phyloP scores from a whole-genome alignment of 2,797 vertebrate genomes.

The Sciaenops ocellatus region DNA sequence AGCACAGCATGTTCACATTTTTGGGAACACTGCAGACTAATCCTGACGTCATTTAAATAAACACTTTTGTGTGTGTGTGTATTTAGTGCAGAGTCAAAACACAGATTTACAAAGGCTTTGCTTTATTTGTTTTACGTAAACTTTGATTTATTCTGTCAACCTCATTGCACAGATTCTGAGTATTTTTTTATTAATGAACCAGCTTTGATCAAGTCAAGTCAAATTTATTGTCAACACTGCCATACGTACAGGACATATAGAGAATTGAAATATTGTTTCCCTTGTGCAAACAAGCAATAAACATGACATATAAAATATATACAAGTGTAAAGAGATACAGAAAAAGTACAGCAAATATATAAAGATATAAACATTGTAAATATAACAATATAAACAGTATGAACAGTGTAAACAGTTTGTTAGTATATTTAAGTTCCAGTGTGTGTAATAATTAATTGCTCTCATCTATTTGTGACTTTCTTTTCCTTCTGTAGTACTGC shows the following conservation, averaged over 20 bases:
- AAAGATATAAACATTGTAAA: too few relatives aligned
- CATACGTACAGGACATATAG: too few relatives aligned
- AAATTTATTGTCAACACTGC: too few relatives aligned
- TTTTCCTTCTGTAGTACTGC: slow-evolving; percentile 90
- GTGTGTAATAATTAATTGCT: neutral
- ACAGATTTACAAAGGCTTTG: slow-evolving; percentile 13
- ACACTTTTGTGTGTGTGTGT: slow-evolving; percentile 29
- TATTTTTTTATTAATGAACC: neutral
- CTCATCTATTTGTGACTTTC: slow-evolving; percentile 15
- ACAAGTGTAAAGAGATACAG: too few relatives aligned
- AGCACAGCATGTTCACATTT: slow-evolving; percentile 67
- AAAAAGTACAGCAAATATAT: too few relatives aligned
- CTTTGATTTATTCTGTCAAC: neutral
- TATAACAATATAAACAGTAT: too few relatives aligned
- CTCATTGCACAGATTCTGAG: neutral
- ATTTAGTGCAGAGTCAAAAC: neutral
- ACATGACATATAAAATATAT: too few relatives aligned
- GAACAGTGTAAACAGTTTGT: neutral
- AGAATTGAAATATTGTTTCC: too few relatives aligned
- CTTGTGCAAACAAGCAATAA: too few relatives aligned
- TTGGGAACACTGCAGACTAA: slow-evolving; percentile 57
- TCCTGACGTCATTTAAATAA: slow-evolving; percentile 63
- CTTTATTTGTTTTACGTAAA: neutral
- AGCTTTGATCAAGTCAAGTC: neutral
- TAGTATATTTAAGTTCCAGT: neutral